phyloP scores from a whole-genome alignment of 2,113 vertebrate species.

The Sapayoa aenigma region DNA sequence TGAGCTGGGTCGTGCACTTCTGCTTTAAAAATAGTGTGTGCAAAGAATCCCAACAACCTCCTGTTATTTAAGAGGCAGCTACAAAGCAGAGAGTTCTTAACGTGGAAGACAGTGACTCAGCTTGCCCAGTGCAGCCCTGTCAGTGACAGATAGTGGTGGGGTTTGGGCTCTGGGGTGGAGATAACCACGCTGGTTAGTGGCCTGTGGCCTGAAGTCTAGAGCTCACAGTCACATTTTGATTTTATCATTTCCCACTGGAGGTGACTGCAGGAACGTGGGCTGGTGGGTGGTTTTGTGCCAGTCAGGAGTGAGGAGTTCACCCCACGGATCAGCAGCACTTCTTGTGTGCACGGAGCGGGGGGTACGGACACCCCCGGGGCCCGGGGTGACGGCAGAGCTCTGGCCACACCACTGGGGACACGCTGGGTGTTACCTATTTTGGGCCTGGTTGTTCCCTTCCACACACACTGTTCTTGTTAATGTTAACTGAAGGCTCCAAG shows the following conservation, averaged over 20 bases:
- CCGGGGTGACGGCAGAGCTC: neutral
- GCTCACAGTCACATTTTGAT: neutral
- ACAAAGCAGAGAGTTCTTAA: constrained; percentile 10
- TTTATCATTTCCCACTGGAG: neutral
- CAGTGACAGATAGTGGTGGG: neutral
- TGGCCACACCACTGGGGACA: neutral
- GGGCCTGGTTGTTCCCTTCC: constrained; percentile 4
- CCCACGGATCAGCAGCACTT: neutral
- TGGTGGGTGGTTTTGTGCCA: neutral
- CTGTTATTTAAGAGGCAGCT: neutral
- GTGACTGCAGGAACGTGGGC: neutral
- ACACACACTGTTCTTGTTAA: neutral
- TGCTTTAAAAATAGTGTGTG: neutral
- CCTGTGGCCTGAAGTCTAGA: neutral
- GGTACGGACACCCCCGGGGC: neutral
- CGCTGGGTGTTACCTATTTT: neutral
- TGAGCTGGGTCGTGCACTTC: neutral
- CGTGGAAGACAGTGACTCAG: constrained; percentile 11
- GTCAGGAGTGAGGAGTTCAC: neutral
- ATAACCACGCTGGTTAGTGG: neutral
- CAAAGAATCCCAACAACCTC: neutral
- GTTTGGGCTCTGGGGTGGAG: neutral
- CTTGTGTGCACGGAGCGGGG: neutral
- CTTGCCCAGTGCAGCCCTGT: neutral
- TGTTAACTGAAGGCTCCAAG: constrained; percentile 1